Conservation (phyloP, 2,888 invertebrate genomes). For the Nasonia oneida region DNA sequence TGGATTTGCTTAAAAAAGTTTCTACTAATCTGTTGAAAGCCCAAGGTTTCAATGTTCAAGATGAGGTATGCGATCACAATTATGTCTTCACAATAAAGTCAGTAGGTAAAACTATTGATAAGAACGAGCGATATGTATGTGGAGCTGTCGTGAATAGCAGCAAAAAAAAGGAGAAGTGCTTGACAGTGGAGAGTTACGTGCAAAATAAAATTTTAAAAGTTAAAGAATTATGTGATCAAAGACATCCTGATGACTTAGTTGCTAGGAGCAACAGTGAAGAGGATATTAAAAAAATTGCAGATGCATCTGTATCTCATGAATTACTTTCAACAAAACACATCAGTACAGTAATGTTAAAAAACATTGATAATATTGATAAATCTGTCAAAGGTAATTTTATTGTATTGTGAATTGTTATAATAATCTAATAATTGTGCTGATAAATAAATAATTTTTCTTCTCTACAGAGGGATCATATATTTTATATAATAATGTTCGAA, state of each 20-base stretch:
- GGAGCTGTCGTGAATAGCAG: conserved; percentile 83
- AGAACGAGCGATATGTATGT: conserved; percentile 77
- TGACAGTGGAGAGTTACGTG: conserved; percentile 81
- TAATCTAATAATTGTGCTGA: background rate
- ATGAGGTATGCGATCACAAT: conserved; percentile 73
- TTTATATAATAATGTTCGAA: conserved; percentile 88
- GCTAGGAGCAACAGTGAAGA: conserved; percentile 80
- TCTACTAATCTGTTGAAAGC: conserved; percentile 74
- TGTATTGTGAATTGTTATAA: conserved; percentile 71
- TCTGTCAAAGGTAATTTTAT: conserved; percentile 81
- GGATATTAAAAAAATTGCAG: conserved; percentile 82
- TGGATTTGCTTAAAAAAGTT: conserved; percentile 76
- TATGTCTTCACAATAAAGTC: conserved; percentile 79
- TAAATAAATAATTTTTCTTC: conserved; percentile 41
- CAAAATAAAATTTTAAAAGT: conserved; percentile 67
- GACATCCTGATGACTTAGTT: conserved; percentile 82
- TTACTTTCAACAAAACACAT: conserved; percentile 85
- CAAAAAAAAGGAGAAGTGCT: conserved; percentile 80
- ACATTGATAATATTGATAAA: conserved; percentile 74
- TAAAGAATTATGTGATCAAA: conserved; percentile 82
- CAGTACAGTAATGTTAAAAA: conserved; percentile 82
- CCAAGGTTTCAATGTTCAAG: conserved; percentile 70
- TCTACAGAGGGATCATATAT: conserved; percentile 86
- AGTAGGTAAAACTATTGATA: conserved; percentile 70
- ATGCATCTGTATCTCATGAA: conserved; percentile 85